Percentiles rank a stretch among this genome's conserved stretches.
Conservation (phyloP, 2,888 invertebrate genomes). For the Melieria picta region DNA sequence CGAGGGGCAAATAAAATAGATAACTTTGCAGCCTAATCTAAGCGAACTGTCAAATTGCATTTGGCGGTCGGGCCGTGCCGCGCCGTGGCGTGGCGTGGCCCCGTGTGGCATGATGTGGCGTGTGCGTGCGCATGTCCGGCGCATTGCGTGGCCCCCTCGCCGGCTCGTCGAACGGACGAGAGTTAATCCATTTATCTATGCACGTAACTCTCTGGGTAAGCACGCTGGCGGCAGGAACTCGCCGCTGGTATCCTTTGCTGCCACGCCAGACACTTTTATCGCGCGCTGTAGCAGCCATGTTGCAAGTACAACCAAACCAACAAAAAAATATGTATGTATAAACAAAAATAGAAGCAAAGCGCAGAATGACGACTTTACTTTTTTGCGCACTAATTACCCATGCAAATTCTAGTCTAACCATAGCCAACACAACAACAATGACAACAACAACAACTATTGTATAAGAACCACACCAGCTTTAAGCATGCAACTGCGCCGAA, state of each 20-base stretch:
- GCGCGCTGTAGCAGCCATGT: too few species aligned
- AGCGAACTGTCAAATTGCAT: slow-evolving; percentile 44
- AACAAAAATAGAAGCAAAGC: too few species aligned
- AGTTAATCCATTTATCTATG: slow-evolving; percentile 60
- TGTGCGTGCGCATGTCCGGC: neutral
- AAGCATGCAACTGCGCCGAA: too few species aligned
- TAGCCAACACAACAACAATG: too few species aligned
- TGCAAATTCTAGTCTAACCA: slow-evolving; percentile 26
- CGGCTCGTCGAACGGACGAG: neutral
- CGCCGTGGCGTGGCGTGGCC: slow-evolving; percentile 6
- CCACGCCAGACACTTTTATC: too few species aligned
- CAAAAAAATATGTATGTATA: too few species aligned
- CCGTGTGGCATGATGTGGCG: neutral
- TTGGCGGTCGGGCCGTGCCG: slow-evolving; percentile 19
- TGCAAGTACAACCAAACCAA: too few species aligned
- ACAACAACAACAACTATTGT: too few species aligned
- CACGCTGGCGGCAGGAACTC: slow-evolving; percentile 24
- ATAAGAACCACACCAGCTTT: too few species aligned
- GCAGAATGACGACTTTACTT: neutral
- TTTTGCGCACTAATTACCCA: slow-evolving; percentile 35
- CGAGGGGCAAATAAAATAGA: slow-evolving; percentile 3
- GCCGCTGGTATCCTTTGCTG: too few species aligned
- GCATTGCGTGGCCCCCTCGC: too few species aligned
- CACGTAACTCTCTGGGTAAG: slow-evolving; percentile 60
- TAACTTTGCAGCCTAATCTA: slow-evolving; percentile 37